phyloP scores from a whole-genome alignment of 1,140 invertebrate species.

The Aphelenchoides fujianensis region DNA sequence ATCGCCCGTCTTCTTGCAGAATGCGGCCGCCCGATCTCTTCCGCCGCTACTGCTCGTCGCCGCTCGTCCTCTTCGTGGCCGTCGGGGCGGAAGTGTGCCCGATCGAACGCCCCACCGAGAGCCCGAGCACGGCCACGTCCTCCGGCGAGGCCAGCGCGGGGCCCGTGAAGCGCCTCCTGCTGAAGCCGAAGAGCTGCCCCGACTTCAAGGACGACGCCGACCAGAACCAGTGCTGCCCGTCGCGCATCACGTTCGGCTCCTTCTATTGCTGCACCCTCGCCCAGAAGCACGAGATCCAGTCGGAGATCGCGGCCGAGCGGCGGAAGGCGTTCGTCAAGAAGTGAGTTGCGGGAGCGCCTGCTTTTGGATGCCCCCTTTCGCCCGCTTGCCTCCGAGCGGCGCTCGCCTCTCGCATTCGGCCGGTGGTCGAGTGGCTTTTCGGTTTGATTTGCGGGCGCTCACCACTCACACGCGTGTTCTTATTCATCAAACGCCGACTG shows the following conservation, averaged over 20 bases:
- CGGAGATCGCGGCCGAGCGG: conserved; percentile 28
- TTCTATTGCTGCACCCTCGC: conserved; percentile 34
- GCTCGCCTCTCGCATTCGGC: neutral
- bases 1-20: neutral
- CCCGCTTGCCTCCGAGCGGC: neutral
- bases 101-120: neutral
- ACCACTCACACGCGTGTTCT: neutral
- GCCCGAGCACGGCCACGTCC: neutral
- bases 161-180: neutral
- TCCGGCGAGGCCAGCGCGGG: neutral
- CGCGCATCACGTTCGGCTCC: conserved; percentile 31
- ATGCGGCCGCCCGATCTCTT: conserved; percentile 14
- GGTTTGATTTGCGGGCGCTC: neutral
- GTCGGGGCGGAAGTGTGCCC: neutral
- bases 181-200: conserved; percentile 28
- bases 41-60: neutral
- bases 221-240: conserved; percentile 26
- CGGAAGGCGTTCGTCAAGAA: conserved; percentile 27
- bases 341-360: conserved; percentile 27
- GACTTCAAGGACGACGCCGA: conserved; percentile 32
- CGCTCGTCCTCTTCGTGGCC: neutral
- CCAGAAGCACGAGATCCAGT: conserved; percentile 28
- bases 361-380: neutral
- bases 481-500: no score
- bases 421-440: neutral